These are phyloP conservation scores for Belonocnema kinseyi DNA, from an alignment of 1,140 invertebrate genomes.

Conservation along the genomic window DNA sequence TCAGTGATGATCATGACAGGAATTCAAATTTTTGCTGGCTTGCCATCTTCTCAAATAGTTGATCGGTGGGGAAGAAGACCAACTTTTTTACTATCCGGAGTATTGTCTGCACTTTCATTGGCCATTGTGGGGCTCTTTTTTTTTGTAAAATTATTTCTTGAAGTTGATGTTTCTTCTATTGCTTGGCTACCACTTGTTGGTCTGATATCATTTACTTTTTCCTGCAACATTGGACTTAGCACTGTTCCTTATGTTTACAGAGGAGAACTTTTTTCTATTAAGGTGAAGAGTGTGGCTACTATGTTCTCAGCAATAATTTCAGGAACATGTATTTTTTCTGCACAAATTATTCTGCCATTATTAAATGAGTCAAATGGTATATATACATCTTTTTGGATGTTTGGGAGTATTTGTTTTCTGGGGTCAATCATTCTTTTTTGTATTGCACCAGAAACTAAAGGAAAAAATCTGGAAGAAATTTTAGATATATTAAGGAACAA, in stretches of 20 bases:
- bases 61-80: conserved; percentile 83
- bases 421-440: conserved; percentile 77
- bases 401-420: conserved; percentile 78
- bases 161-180: conserved; percentile 56
- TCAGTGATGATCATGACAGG: conserved; percentile 82
- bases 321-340: conserved; percentile 77
- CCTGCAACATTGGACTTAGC: conserved; percentile 75
- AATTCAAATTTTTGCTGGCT: conserved; percentile 81
- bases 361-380: conserved; percentile 77
- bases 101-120: conserved; percentile 77
- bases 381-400: conserved; percentile 83
- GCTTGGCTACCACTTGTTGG: conserved; percentile 65
- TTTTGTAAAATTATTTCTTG: conserved; percentile 66
- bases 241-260: conserved; percentile 74
- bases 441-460: not conserved
- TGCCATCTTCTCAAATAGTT: conserved; percentile 80
- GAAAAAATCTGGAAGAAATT: conserved; percentile 77
- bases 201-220: conserved; percentile 64
- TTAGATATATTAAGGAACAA: conserved; percentile 64
- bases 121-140: conserved; percentile 75
- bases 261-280: conserved; percentile 27
- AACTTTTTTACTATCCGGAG: conserved; percentile 80
- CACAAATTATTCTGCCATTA: conserved; percentile 77
- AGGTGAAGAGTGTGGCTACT: not conserved
- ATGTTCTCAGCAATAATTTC: conserved; percentile 58